phyloP scores from a whole-genome alignment of 2,888 invertebrate species.

The Erpobdella octoculata region DNA sequence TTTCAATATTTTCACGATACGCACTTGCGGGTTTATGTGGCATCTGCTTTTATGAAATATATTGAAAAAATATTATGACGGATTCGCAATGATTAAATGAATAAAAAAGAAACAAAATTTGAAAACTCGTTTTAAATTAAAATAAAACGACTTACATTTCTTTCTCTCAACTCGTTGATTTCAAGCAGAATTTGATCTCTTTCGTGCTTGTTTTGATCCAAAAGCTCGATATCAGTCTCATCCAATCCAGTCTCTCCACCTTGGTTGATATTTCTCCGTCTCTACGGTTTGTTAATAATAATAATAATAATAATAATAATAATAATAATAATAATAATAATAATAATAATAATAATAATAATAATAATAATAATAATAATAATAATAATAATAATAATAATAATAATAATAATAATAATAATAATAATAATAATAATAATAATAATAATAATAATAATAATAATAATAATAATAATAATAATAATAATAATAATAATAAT shows the following conservation, averaged over 20 bases:
- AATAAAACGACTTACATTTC: constrained; percentile 53
- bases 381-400: neutral
- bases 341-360: neutral
- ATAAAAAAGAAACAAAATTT: no score
- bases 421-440: no score
- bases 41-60: no score
- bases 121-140: no score
- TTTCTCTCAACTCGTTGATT: constrained; percentile 37
- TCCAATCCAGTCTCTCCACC: constrained; percentile 32
- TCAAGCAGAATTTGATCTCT: constrained; percentile 35
- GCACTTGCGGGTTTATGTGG: no score
- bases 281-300: constrained; percentile 25
- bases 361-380: neutral
- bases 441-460: no score
- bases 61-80: no score
- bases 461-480: no score
- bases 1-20: no score
- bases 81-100: no score
- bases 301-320: neutral
- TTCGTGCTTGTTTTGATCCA: constrained; percentile 34
- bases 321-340: constrained; percentile 17
- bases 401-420: no score
- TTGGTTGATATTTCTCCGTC: constrained; percentile 31
- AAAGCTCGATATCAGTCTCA: constrained; percentile 35
- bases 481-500: no score